Base-by-base conservation (phyloP, 2,888 invertebrate species). In the Oligia strigilis region DNA sequence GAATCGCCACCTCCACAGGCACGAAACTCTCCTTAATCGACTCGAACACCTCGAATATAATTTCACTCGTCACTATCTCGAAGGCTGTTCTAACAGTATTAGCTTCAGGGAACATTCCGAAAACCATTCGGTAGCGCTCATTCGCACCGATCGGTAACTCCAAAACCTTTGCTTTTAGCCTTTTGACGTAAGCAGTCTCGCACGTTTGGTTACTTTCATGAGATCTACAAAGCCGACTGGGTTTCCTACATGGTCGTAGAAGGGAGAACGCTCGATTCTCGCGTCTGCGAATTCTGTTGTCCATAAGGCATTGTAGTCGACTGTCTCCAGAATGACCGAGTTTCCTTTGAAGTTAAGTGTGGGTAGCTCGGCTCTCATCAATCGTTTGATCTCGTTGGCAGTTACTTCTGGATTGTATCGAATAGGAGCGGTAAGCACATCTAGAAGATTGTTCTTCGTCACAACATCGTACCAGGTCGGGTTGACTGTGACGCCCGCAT, bases 281-380 rank as follows among this genome's bases (percentile, higher is more conserved):
- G 85, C 85, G 11, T 77, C 77, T 40, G 75, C 55, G 43, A 87
- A 87, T 23, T 78, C 78, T 14, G 78, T 75, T 74, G 75, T 79
- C 84, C 80, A 82, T 40, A 60, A 74, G 4, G 69, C 84, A 11
- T 78, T 73, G 72, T 76, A 87, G 29, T 81, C 84, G 17, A 84
- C n/a, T 17, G 81, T 77, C 5, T 89, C 87, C 23, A 90, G 52
- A 46, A 90, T 69, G 0, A 90, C 71, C 2, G 89, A 88, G 60
- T 88, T 89, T 8, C 89, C 89, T 4, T 78, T 76, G 4, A 89
- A 76, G 49, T 89, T 81, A 0, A 84, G 14, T 9, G 2, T 74
- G 17, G 64, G 55, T 3, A 79, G 43, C 17, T 71, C 36, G 0
- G 73, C 77, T 14, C 19, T 55, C 29, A 72, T 74, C 1, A 87